Conservation (phyloP, 2,113 vertebrate species). For the Quiscalus mexicanus region DNA sequence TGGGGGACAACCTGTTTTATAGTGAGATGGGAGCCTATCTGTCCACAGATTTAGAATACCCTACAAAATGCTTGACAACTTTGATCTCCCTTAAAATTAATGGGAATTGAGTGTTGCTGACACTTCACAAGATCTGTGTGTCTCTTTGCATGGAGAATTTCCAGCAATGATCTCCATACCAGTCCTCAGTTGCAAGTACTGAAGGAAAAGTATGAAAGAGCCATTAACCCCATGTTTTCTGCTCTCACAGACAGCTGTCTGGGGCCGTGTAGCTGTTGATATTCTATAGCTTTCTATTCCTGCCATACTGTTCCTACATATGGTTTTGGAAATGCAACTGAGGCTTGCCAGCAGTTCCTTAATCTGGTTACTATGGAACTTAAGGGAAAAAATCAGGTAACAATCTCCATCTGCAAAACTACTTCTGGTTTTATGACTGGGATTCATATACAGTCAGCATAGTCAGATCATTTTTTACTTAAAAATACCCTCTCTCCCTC, state of each 20-base stretch:
- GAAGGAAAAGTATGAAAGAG: not conserved
- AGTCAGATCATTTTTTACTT: constrained; percentile 42
- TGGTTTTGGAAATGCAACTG: constrained; percentile 12
- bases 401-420: constrained; percentile 22
- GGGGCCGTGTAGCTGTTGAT: not conserved
- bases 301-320: not conserved
- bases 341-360: constrained; percentile 42
- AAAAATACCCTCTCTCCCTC: not conserved
- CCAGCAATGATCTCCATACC: not conserved
- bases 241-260: constrained; percentile 29
- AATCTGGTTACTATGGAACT: constrained; percentile 1
- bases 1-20: not conserved
- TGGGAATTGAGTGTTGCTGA: not conserved
- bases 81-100: not conserved
- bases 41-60: not conserved
- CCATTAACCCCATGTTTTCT: constrained; percentile 25
- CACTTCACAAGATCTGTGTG: not conserved
- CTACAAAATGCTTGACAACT: not conserved
- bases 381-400: constrained; percentile 25
- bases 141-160: not conserved
- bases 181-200: not conserved
- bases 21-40: not conserved
- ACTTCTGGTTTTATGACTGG: constrained; percentile 31
- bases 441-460: not conserved
- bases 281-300: constrained; percentile 29